These are phyloP conservation scores for Mylabris phalerata DNA, from an alignment of 1,140 invertebrate genomes.

Conservation along the genomic window DNA sequence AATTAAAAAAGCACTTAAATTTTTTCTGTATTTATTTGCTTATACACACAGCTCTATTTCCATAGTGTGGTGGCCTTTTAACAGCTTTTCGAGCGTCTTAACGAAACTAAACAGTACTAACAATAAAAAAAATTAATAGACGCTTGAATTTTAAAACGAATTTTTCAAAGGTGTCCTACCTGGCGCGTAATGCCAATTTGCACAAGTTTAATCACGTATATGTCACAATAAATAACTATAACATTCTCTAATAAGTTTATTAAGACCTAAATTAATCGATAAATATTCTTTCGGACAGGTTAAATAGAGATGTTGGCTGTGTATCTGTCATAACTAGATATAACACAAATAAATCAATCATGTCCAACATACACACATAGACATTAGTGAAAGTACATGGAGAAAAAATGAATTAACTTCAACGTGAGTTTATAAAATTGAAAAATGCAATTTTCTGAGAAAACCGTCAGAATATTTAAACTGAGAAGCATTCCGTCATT, in stretches of 20 bases:
- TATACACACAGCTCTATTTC: constrained; percentile 13
- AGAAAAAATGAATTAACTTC: too few relatives aligned
- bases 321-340: constrained; percentile 15
- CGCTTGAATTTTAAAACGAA: too few relatives aligned
- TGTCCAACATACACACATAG: background rate
- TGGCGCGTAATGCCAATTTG: too few relatives aligned
- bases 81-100: constrained; percentile 17
- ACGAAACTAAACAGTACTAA: constrained; percentile 22
- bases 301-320: constrained; percentile 8
- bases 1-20: constrained; percentile 17
- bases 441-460: too few relatives aligned
- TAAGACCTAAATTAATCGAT: constrained; percentile 14
- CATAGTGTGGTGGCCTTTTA: constrained; percentile 10
- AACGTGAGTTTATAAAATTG: too few relatives aligned
- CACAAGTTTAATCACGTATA: too few relatives aligned
- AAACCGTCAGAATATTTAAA: background rate
- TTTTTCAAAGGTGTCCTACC: too few relatives aligned
- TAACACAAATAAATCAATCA: constrained; percentile 15
- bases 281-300: constrained; percentile 11
- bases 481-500: constrained; percentile 14
- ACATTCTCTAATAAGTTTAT: constrained; percentile 11
- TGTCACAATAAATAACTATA: constrained; percentile 10
- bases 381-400: too few relatives aligned
- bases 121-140: constrained; percentile 17
- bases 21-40: constrained; percentile 11